phyloP scores from a whole-genome alignment of 1,140 invertebrate genomes.

The Dinoponera quadriceps region DNA sequence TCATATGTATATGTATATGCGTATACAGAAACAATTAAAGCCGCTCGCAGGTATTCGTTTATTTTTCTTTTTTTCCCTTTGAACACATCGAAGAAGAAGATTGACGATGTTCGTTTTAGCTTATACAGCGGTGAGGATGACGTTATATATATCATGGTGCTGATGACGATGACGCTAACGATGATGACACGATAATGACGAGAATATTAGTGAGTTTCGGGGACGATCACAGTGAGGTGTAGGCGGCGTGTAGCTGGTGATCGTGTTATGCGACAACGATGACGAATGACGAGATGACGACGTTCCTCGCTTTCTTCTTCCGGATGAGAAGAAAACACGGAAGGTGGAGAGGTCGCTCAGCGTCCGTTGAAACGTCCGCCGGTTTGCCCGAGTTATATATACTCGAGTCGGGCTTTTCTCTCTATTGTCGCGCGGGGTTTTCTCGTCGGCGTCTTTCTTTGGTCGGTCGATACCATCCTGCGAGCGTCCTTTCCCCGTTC shows the following conservation, averaged over 20 bases:
- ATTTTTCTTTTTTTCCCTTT: neutral
- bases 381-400: constrained; percentile 1
- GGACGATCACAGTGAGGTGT: constrained; percentile 23
- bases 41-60: constrained; percentile 12
- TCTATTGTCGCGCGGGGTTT: neutral
- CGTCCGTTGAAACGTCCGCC: neutral
- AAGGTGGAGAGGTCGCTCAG: constrained; percentile 8
- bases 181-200: constrained; percentile 50
- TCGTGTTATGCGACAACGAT: constrained; percentile 21
- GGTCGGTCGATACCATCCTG: neutral
- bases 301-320: constrained; percentile 9
- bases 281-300: constrained; percentile 34
- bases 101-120: constrained; percentile 48
- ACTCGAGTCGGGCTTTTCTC: constrained; percentile 17
- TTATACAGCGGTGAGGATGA: constrained; percentile 26
- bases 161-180: constrained; percentile 54
- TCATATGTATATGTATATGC: no score
- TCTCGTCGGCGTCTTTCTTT: constrained; percentile 18
- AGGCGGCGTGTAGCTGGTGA: neutral
- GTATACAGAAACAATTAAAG: constrained; percentile 35
- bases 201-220: constrained; percentile 43
- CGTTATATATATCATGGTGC: constrained; percentile 39
- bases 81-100: constrained; percentile 61
- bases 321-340: constrained; percentile 1
- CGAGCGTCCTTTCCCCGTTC: constrained; percentile 46